Evolutionary conservation across 2,797 vertebrate genomes (phyloP), one percentile per base, ranked within the genome.

Genomic region (Chanos chanos): DNA sequence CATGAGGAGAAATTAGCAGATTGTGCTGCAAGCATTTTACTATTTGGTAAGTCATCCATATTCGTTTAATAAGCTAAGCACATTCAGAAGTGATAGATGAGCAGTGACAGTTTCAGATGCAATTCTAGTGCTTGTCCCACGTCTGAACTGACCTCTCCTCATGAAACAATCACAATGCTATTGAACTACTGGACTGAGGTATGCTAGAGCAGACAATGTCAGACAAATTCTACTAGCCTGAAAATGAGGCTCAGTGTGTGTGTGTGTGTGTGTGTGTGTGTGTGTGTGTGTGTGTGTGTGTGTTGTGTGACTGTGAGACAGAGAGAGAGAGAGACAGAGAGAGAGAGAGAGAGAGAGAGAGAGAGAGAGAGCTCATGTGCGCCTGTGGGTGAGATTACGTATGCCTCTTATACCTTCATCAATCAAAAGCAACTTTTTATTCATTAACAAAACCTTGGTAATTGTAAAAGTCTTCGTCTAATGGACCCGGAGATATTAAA

Each of bases 101-200:
- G 69, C 13, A 27, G 25, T 51, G 66, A 65, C 37, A 45, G 39
- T 45, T 50, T 57, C n/a, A n/a, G 61, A 22, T 64, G 74, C 33
- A 43, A 47, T 51, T 61, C 21, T 21, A 60, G 33, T n/a, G 16
- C 52, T 34, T 12, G 2, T 37, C 31, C 22, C 50, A 33, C 41
- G 52, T 40, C 60, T 25, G 48, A 5, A 16, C 22, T 44, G 43
- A 59, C 36, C 50, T 65, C 53, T 58, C 37, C 8, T 39, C 8
- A 63, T 2, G 61, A 34, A 15, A 66, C 24, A 54, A 49, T 49
- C 30, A 71, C 30, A 48, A 25, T 28, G 52, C 34, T 25, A 16
- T n/a, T 18, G 43, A 57, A 39, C 16, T 31, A 36, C 10, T 62
- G 44, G 25, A 28, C 19, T 15, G 1, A 1, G 47, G 5, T 28